phyloP scores from a whole-genome alignment of 2,113 vertebrate species.

The Aptenodytes patagonicus region DNA sequence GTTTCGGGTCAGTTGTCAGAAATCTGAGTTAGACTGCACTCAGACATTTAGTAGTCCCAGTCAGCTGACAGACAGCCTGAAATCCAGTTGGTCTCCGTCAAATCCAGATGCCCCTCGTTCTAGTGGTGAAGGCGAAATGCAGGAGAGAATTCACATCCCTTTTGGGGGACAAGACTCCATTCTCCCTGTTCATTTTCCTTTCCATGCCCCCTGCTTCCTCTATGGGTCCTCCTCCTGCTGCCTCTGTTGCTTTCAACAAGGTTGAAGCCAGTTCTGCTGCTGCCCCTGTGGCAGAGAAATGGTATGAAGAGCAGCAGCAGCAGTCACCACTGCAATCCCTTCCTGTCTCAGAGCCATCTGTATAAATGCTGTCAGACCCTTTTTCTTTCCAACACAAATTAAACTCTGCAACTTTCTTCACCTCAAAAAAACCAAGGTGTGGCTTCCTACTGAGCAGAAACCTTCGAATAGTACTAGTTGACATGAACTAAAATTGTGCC shows the following conservation, averaged over 20 bases:
- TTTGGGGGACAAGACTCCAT: background rate
- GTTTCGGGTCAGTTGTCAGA: background rate
- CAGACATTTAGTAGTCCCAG: background rate
- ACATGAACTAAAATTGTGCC: background rate
- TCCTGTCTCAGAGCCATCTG: background rate
- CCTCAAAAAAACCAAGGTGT: rapidly evolving
- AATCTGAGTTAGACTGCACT: background rate
- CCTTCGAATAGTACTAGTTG: background rate
- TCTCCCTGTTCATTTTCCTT: background rate
- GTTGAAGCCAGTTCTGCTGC: background rate
- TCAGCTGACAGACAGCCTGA: background rate
- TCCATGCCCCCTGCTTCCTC: background rate
- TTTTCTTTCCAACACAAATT: background rate
- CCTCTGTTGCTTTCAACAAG: background rate
- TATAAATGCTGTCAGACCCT: background rate
- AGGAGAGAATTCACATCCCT: background rate
- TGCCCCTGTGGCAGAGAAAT: background rate
- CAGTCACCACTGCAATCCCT: background rate
- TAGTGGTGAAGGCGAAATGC: background rate
- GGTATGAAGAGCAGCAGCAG: background rate
- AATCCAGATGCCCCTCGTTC: background rate
- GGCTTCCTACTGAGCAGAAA: background rate
- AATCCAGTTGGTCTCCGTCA: background rate
- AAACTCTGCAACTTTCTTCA: background rate
- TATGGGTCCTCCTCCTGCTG: background rate